These are phyloP conservation scores for Pangasianodon gigas DNA, from an alignment of 2,113 vertebrate species.

Conservation along the genomic window DNA sequence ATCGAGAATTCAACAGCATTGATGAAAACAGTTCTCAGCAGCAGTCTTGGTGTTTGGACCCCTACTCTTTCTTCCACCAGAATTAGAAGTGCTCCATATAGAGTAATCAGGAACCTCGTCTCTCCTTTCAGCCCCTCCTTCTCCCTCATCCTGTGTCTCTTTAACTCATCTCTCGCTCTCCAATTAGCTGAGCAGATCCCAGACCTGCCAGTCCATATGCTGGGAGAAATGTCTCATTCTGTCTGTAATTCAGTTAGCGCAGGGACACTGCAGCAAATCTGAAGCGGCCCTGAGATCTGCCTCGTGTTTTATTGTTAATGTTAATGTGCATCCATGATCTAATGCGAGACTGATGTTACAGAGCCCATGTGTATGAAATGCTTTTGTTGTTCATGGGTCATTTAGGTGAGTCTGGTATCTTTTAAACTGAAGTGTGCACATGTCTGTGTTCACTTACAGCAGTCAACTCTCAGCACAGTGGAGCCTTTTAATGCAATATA, in stretches of 20 bases:
- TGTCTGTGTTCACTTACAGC: not conserved
- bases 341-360: conserved; percentile 52
- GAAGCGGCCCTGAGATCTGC: conserved; percentile 4
- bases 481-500: not conserved
- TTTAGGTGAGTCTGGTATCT: not conserved
- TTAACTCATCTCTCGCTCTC: conserved; percentile 8
- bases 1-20: not conserved
- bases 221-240: conserved; percentile 32
- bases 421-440: not conserved
- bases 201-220: conserved; percentile 31
- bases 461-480: not conserved
- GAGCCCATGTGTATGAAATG: conserved; percentile 47
- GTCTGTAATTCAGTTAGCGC: conserved; percentile 27
- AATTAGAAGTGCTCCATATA: not conserved
- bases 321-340: conserved; percentile 55
- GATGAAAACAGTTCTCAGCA: not conserved
- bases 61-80: too few relatives aligned
- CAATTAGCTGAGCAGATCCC: conserved; percentile 29
- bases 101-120: not conserved
- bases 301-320: conserved; percentile 29
- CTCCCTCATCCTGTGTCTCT: conserved; percentile 3
- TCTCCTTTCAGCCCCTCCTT: not conserved
- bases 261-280: not conserved
- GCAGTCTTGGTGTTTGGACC: not conserved
- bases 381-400: not conserved